Conservation (phyloP, 1,140 invertebrate genomes). For the Camponotus floridanus region DNA sequence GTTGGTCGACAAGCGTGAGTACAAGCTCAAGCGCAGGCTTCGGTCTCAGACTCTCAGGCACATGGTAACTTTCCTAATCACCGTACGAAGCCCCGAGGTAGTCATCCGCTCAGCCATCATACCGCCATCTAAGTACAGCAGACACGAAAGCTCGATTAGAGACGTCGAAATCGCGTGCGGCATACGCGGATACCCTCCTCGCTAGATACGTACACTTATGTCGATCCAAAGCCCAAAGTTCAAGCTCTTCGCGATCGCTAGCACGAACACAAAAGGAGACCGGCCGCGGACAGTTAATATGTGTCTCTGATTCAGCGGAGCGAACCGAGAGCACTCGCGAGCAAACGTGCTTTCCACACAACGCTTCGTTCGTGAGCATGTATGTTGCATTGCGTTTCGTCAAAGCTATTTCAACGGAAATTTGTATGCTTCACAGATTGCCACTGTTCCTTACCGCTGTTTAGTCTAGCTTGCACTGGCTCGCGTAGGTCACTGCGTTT, state of each 20-base stretch:
- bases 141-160: constrained; percentile 80
- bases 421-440: constrained; percentile 45
- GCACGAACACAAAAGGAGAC: constrained; percentile 16
- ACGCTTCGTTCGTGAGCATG: neutral
- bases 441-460: constrained; percentile 26
- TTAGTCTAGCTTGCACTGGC: constrained; percentile 18
- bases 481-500: neutral
- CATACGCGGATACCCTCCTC: constrained; percentile 55
- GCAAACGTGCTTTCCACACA: constrained; percentile 2
- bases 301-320: constrained; percentile 12
- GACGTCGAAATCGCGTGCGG: constrained; percentile 76
- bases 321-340: constrained; percentile 5
- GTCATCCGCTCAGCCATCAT: constrained; percentile 74
- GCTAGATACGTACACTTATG: constrained; percentile 15
- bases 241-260: constrained; percentile 24
- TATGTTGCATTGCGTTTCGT: neutral
- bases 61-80: constrained; percentile 80
- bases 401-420: constrained; percentile 11
- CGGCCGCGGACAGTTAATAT: constrained; percentile 31
- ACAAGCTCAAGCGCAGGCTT: constrained; percentile 62
- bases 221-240: constrained; percentile 15
- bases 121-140: constrained; percentile 72
- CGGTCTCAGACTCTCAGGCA: constrained; percentile 71
- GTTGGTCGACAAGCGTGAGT: constrained; percentile 71
- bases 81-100: constrained; percentile 77